These are phyloP conservation scores for Bugula neritina DNA, from an alignment of 2,888 invertebrate genomes.

Conservation along the genomic window DNA sequence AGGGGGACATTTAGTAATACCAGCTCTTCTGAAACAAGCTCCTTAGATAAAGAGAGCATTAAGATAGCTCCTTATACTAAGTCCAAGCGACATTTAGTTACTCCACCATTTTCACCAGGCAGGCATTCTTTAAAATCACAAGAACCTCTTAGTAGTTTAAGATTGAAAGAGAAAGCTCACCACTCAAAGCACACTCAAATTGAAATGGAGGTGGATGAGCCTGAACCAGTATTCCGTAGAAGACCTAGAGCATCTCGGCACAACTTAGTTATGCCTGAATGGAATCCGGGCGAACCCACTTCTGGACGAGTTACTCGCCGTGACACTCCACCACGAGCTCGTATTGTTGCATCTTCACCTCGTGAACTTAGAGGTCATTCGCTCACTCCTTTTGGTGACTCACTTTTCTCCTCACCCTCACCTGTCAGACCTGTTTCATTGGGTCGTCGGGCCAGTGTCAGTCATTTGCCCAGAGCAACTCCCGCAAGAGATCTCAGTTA, in stretches of 20 bases:
- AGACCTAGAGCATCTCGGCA: not conserved
- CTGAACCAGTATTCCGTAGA: not conserved
- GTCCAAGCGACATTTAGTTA: not conserved
- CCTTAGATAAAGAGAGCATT: not conserved
- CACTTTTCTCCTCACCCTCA: not conserved
- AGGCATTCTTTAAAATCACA: not conserved
- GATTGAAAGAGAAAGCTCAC: constrained; percentile 1
- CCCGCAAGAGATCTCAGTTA: constrained; percentile 3
- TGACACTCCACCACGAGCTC: constrained; percentile 5
- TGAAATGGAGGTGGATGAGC: not conserved
- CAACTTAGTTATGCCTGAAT: constrained; percentile 11
- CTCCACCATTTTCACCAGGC: constrained; percentile 14
- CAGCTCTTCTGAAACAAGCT: not conserved
- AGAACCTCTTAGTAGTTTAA: not conserved
- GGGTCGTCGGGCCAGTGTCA: constrained; percentile 16
- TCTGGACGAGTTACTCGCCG: not conserved
- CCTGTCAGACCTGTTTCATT: not conserved
- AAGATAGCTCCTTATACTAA: not conserved
- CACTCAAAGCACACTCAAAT: not conserved
- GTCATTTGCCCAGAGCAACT: constrained; percentile 2
- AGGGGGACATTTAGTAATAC: not conserved
- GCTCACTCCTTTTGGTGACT: not conserved
- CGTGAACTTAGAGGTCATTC: not conserved
- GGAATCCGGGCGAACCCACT: constrained; percentile 12
- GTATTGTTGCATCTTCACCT: constrained; percentile 3